Percentiles rank a stretch among this genome's conserved stretches.
Conservation (phyloP, 2,888 invertebrate genomes). For the Phlogophora meticulosa region DNA sequence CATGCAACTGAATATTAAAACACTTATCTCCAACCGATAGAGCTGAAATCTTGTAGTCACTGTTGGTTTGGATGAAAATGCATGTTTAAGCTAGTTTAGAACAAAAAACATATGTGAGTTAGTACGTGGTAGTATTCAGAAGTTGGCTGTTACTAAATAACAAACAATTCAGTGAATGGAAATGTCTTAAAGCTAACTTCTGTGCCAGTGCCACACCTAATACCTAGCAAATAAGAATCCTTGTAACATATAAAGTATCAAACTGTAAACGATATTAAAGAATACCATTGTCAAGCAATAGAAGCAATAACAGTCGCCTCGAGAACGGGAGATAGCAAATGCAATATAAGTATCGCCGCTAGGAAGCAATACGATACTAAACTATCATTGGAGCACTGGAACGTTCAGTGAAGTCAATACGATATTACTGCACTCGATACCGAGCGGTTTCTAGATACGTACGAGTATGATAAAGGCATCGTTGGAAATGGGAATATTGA, state of each 20-base stretch:
- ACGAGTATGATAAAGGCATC: constrained; percentile 4
- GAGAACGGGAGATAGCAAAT: constrained; percentile 34
- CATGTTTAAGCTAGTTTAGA: no score
- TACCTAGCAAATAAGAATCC: constrained; percentile 1
- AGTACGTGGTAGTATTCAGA: no score
- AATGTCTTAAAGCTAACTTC: not conserved
- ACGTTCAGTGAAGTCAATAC: constrained; percentile 19
- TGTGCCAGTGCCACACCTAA: not conserved
- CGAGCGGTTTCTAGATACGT: constrained; percentile 1
- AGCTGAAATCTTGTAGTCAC: no score
- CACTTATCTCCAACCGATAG: no score
- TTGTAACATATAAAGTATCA: constrained; percentile 9
- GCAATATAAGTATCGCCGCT: constrained; percentile 43
- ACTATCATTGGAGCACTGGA: constrained; percentile 22
- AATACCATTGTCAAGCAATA: constrained; percentile 23
- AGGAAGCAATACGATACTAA: constrained; percentile 23
- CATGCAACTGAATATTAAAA: no score
- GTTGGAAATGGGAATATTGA: constrained; percentile 2
- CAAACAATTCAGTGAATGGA: no score
- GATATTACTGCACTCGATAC: constrained; percentile 35
- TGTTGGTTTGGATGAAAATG: no score
- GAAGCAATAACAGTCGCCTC: constrained; percentile 45
- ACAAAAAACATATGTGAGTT: no score
- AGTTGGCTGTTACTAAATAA: no score
- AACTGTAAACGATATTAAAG: constrained; percentile 31